Conservation (phyloP, 2,888 invertebrate species). For the Acrocyrtus sp. region DNA sequence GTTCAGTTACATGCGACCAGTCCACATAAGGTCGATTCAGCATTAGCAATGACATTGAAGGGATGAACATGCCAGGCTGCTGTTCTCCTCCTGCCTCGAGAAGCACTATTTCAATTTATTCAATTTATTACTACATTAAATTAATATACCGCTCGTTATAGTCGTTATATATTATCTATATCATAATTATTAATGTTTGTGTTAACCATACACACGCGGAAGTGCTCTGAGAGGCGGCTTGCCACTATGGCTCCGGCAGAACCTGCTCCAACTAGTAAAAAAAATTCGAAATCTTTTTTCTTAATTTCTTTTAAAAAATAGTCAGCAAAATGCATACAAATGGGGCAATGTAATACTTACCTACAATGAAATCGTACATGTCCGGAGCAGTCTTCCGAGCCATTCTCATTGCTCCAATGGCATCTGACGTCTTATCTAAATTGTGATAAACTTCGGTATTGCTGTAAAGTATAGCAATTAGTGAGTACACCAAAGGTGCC, state of each 20-base stretch:
- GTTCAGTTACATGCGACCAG: slow-evolving; percentile 51
- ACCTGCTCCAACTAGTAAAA: slow-evolving; percentile 41
- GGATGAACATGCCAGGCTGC: slow-evolving; percentile 33
- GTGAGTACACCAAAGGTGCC: slow-evolving; percentile 44
- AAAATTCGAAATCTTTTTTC: background rate
- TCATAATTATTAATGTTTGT: no score
- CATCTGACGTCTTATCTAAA: slow-evolving; percentile 28
- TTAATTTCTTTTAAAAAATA: background rate
- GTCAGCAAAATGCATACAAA: background rate
- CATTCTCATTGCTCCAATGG: slow-evolving; percentile 11
- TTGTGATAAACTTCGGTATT: slow-evolving; percentile 44
- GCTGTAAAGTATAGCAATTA: slow-evolving; percentile 32
- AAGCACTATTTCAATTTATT: slow-evolving; percentile 16
- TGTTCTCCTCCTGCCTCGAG: slow-evolving; percentile 49
- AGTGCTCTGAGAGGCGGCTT: slow-evolving; percentile 20
- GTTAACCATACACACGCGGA: slow-evolving; percentile 30
- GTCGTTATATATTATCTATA: no score
- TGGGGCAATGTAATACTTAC: slow-evolving; percentile 32
- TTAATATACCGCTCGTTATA: background rate
- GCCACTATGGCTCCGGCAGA: slow-evolving; percentile 38
- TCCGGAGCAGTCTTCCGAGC: slow-evolving; percentile 13
- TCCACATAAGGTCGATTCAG: slow-evolving; percentile 50
- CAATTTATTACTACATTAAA: background rate
- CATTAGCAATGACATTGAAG: slow-evolving; percentile 45
- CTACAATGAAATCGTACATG: slow-evolving; percentile 45